Percentiles rank a stretch among this genome's conserved stretches.
These are phyloP conservation scores for Rhodophaea formosa DNA, from an alignment of 2,888 invertebrate species.

Conservation along the genomic window DNA sequence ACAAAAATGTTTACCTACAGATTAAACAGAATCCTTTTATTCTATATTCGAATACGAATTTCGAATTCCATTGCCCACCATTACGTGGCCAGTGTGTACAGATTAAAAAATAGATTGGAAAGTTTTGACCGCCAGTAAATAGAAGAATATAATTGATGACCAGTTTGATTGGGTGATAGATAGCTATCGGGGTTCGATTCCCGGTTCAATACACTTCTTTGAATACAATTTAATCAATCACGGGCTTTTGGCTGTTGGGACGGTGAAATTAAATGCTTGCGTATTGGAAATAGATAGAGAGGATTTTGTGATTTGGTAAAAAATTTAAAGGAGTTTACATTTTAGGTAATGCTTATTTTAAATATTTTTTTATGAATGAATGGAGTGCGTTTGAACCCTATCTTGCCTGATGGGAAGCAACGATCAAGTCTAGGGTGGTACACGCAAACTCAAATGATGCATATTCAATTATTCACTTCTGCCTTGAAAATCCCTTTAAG, in stretches of 20 bases:
- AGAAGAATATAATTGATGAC: not conserved
- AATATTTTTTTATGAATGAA: too few relatives aligned
- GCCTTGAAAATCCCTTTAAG: too few relatives aligned
- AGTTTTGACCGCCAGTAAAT: not conserved
- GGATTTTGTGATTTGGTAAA: not conserved
- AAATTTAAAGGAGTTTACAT: not conserved
- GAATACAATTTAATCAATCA: slow-evolving; percentile 12
- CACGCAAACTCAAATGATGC: too few relatives aligned
- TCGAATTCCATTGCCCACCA: not conserved
- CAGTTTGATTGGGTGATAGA: not conserved
- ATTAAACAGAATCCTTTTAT: not conserved
- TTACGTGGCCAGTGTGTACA: not conserved
- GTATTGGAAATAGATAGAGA: not conserved
- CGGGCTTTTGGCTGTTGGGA: not conserved
- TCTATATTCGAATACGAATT: not conserved
- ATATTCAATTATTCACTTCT: too few relatives aligned
- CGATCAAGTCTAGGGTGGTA: too few relatives aligned
- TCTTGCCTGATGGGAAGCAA: too few relatives aligned
- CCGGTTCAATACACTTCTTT: slow-evolving; percentile 7
- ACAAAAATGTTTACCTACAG: too few relatives aligned
- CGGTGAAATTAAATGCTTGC: slow-evolving; percentile 4
- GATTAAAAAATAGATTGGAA: slow-evolving; percentile 3
- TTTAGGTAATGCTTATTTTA: too few relatives aligned
- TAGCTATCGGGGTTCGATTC: not conserved
- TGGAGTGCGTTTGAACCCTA: too few relatives aligned